These are phyloP conservation scores for Nasua narica DNA, from an alignment of 2,797 vertebrate genomes.

Conservation along the genomic window DNA sequence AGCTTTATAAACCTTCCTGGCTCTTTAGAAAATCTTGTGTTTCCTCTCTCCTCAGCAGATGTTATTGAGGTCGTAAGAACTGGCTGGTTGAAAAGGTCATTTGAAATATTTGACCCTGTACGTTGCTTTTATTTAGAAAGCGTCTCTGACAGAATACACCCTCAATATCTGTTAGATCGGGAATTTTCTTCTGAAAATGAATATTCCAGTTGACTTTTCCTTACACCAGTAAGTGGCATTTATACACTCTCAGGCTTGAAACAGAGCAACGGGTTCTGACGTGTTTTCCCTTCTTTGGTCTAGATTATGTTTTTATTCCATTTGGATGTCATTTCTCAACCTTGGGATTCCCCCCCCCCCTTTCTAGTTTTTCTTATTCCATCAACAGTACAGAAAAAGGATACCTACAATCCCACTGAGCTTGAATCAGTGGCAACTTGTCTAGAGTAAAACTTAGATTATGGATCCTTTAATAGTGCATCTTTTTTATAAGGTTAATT, in stretches of 20 bases:
- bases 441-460: not conserved
- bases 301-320: not conserved
- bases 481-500: not conserved
- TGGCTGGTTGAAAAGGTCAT: conserved; percentile 19
- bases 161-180: not conserved
- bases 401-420: not conserved
- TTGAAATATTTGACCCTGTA: conserved; percentile 37
- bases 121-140: conserved; percentile 33
- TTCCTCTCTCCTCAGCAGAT: not conserved
- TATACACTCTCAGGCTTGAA: not conserved
- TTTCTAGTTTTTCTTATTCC: conserved; percentile 33
- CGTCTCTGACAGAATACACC: conserved; percentile 17
- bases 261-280: not conserved
- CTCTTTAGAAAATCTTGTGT: not conserved
- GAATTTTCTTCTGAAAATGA: conserved; percentile 31
- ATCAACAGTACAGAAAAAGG: not conserved
- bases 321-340: conserved; percentile 26
- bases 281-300: not conserved
- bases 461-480: not conserved
- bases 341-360: not conserved
- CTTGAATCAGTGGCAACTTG: not conserved
- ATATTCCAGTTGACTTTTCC: not conserved
- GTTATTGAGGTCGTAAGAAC: not conserved
- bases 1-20: not conserved
- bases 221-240: not conserved